Evolutionary conservation across 2,888 invertebrate species (phyloP), one percentile per base, ranked within the genome.

Genomic region (Criorhina ranunculi): DNA sequence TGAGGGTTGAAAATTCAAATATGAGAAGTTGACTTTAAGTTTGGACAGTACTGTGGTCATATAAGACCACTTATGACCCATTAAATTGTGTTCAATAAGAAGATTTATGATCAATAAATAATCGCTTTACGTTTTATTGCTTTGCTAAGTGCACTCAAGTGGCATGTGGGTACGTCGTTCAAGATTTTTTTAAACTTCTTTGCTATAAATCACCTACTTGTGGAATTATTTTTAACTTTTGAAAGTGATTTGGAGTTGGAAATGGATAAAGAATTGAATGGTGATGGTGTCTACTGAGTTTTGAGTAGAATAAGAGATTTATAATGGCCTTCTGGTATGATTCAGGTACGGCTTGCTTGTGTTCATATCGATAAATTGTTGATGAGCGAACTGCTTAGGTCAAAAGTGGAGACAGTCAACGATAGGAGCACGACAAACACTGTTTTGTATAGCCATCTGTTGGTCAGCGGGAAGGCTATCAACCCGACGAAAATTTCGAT

Each of bases 41-140:
- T 15, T 4, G 24, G 6, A 5, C 6, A 6, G 11, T 40, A 24
- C 59, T 37, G 59, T 7, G 59, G 60, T 60, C 42, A 60, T 1
- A 42, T 5, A 29, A 5, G 29, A 9, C 31, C 29, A 29, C 29
- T 42, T 44, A 60, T 5, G 60, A 17, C 8, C 60, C 42, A 60
- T 60, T 60, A 60, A 60, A 42, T 42, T 57, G 57, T 40, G 37
- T 31, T 42, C 60, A 29, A 42, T 42, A 29, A 31, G 15, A 24
- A 42, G 29, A 60, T 60, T 60, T 60, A 60, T 60, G 60, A 8
- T 15, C 60, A 42, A 60, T 60, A 42, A 60, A 60, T 60, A 60
- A 60, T 42, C 42, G 7, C 11, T 60, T 60, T 6, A 29, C 24
- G 15, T 42, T 60, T 60, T 42, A 60, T 60, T 60, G 60, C 42